phyloP scores from a whole-genome alignment of 2,113 vertebrate species.

The Phainopepla nitens region DNA sequence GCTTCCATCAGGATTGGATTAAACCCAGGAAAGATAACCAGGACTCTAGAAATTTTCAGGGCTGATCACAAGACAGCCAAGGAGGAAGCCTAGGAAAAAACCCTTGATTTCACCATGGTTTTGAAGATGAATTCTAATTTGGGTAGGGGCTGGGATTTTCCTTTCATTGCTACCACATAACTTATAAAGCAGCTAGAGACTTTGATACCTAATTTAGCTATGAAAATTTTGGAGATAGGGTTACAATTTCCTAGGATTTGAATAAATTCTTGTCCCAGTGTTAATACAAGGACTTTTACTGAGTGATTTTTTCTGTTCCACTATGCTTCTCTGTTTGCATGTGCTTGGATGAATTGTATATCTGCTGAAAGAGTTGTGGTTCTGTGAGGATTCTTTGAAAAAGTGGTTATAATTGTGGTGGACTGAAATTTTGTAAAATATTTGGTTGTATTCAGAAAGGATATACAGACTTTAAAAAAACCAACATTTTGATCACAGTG shows the following conservation, averaged over 20 bases:
- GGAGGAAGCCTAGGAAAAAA: background rate
- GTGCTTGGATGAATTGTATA: background rate
- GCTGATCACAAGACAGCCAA: background rate
- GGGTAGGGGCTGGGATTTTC: background rate
- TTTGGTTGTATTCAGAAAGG: background rate
- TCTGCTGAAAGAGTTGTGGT: background rate
- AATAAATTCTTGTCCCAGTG: background rate
- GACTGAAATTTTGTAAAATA: background rate
- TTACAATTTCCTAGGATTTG: background rate
- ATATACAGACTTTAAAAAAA: background rate
- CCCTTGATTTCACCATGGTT: background rate
- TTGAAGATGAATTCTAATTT: background rate
- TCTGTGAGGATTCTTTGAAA: background rate
- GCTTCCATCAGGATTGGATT: background rate
- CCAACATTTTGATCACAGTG: background rate
- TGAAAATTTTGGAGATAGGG: background rate
- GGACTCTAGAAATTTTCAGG: background rate
- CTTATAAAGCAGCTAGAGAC: background rate
- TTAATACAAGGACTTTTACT: background rate
- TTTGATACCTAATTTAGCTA: background rate
- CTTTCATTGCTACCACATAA: background rate
- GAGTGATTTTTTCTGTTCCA: constrained; percentile 3
- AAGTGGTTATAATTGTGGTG: background rate
- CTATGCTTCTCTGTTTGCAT: background rate
- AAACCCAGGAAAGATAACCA: background rate